Evolutionary conservation across 1,140 invertebrate species (phyloP).

Genomic region (Drosophila lowei): DNA sequence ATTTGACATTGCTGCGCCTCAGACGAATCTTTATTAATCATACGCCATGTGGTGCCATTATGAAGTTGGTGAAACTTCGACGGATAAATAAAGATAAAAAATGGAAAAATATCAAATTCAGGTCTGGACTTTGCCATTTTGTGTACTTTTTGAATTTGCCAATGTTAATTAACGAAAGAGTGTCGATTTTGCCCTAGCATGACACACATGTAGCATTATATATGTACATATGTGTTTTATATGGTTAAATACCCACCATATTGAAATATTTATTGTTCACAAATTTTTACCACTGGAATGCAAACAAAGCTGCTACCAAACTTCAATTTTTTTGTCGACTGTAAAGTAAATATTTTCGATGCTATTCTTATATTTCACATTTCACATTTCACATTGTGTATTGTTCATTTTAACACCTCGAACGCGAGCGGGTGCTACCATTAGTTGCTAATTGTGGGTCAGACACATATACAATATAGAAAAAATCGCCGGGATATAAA

Average conservation of each 20-base stretch:
- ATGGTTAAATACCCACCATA: slow-evolving; percentile 21
- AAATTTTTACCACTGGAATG: slow-evolving; percentile 19
- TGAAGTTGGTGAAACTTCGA: background rate
- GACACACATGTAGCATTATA: slow-evolving; percentile 2
- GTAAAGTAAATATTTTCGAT: slow-evolving; percentile 48
- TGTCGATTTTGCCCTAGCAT: slow-evolving; percentile 22
- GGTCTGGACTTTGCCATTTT: slow-evolving; percentile 3
- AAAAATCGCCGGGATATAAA: slow-evolving; percentile 20
- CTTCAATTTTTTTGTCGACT: slow-evolving; percentile 20
- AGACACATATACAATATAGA: slow-evolving; percentile 22
- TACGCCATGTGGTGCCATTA: slow-evolving; percentile 10
- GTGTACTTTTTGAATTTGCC: slow-evolving; percentile 11
- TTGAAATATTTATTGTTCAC: slow-evolving; percentile 46
- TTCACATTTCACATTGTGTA: slow-evolving; percentile 24
- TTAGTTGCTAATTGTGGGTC: slow-evolving; percentile 62
- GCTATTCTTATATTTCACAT: slow-evolving; percentile 29
- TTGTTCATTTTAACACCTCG: slow-evolving; percentile 65
- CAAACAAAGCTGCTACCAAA: slow-evolving; percentile 48
- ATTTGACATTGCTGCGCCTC: slow-evolving; percentile 3
- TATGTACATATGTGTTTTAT: background rate
- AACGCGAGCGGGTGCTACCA: slow-evolving; percentile 9
- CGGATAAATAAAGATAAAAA: slow-evolving; percentile 2
- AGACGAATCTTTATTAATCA: background rate
- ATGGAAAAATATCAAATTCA: slow-evolving; percentile 12
- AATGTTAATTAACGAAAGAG: slow-evolving; percentile 41